Evolutionary conservation across 2,113 vertebrate species (phyloP).

Genomic region (Atrichornis clamosus): DNA sequence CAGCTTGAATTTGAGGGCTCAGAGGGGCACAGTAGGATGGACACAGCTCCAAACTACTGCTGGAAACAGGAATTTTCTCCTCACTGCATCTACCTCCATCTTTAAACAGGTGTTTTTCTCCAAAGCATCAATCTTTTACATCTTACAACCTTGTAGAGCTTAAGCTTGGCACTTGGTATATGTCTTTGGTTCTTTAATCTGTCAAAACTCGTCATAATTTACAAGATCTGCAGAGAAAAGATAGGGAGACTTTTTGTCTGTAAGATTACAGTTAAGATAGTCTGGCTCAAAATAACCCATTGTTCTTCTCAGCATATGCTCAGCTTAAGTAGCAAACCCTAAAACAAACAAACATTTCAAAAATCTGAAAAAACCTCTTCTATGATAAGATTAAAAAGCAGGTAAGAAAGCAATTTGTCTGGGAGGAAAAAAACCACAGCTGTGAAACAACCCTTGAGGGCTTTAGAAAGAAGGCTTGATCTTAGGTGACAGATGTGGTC

Average conservation of each 20-base stretch:
- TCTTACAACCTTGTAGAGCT: not conserved
- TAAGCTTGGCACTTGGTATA: not conserved
- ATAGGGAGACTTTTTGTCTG: not conserved
- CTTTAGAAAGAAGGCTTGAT: not conserved
- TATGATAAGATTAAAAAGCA: not conserved
- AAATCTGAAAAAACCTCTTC: not conserved
- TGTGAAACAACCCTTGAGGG: not conserved
- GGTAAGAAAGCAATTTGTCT: not conserved
- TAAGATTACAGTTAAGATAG: not conserved
- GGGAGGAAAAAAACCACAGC: not conserved
- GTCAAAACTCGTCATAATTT: not conserved
- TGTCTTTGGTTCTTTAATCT: not conserved
- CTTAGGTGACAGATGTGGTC: not conserved
- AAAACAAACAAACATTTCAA: not conserved
- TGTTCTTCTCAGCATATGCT: not conserved
- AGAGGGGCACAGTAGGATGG: fast-evolving
- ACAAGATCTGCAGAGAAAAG: not conserved
- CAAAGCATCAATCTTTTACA: not conserved
- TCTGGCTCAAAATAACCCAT: not conserved
- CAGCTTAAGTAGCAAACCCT: not conserved
- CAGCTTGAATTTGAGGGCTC: not conserved
- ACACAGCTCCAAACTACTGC: not conserved
- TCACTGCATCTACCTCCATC: not conserved
- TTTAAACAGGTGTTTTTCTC: not conserved
- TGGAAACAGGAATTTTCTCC: not conserved